phyloP scores from a whole-genome alignment of 2,113 vertebrate genomes.

The Promerops cafer region DNA sequence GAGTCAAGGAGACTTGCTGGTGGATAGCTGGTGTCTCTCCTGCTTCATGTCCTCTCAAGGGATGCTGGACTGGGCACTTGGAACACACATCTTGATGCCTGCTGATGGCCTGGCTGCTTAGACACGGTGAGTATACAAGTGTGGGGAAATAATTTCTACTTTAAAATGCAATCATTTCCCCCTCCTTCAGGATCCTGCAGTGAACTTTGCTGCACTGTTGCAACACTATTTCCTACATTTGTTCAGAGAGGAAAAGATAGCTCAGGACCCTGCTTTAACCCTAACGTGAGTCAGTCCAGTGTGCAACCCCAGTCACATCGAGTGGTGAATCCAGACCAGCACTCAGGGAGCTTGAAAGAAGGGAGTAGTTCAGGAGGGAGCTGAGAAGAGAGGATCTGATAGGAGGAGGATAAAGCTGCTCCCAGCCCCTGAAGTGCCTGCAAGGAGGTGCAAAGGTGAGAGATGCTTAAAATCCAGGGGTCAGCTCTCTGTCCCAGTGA shows the following conservation, averaged over 20 bases:
- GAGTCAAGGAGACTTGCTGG: not conserved
- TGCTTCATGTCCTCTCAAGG: not conserved
- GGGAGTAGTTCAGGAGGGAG: not conserved
- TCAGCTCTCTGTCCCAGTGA: not conserved
- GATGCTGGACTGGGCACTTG: not conserved
- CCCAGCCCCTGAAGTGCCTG: not conserved
- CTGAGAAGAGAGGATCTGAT: not conserved
- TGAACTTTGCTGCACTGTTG: not conserved
- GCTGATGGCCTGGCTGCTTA: not conserved
- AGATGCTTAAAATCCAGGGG: not conserved
- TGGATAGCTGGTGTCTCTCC: not conserved
- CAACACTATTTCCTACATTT: not conserved
- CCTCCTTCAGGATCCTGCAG: not conserved
- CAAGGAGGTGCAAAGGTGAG: not conserved
- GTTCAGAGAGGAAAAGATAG: not conserved
- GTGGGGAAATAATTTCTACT: not conserved
- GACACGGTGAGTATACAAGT: not conserved
- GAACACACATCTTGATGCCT: not conserved
- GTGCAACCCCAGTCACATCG: not conserved
- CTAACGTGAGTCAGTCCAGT: not conserved
- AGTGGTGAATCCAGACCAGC: not conserved
- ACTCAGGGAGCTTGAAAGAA: not conserved
- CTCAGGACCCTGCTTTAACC: not conserved
- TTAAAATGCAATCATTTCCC: not conserved
- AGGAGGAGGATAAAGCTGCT: not conserved